Percentiles rank a stretch among this genome's conserved stretches.
These are phyloP conservation scores for Philantomba maxwellii DNA, from an alignment of 2,113 vertebrate species.

Conservation along the genomic window DNA sequence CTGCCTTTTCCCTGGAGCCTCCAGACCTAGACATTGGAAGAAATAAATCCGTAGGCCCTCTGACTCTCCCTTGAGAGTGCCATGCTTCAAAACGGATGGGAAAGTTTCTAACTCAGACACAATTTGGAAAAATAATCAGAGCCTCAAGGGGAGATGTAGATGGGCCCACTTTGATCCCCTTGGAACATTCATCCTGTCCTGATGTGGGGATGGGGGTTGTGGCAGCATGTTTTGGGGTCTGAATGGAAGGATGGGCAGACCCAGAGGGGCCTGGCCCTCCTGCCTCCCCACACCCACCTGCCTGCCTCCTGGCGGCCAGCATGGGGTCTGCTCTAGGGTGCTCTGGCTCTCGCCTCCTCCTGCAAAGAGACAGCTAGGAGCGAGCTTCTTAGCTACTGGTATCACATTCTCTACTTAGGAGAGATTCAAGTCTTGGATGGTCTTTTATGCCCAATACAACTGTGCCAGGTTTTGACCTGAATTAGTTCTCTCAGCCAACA, in stretches of 20 bases:
- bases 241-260: neutral
- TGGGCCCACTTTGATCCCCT: neutral
- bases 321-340: neutral
- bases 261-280: neutral
- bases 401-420: neutral
- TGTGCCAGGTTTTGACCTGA: neutral
- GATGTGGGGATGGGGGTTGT: neutral
- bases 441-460: neutral
- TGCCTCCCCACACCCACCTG: accelerated
- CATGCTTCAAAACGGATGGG: neutral
- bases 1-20: neutral
- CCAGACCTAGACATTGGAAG: neutral
- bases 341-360: neutral
- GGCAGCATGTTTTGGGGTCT: accelerated
- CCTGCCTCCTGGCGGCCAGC: neutral
- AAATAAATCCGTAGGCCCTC: neutral
- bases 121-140: neutral
- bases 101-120: neutral
- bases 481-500: neutral
- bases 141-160: neutral
- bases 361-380: neutral
- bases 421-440: neutral
- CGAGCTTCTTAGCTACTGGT: neutral
- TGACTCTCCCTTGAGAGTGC: neutral
- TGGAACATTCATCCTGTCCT: accelerated